A percentile compares a stretch with the other conserved stretches of the same genome.
phyloP scores from a whole-genome alignment of 1,140 invertebrate species.

The Chionoecetes opilio region DNA sequence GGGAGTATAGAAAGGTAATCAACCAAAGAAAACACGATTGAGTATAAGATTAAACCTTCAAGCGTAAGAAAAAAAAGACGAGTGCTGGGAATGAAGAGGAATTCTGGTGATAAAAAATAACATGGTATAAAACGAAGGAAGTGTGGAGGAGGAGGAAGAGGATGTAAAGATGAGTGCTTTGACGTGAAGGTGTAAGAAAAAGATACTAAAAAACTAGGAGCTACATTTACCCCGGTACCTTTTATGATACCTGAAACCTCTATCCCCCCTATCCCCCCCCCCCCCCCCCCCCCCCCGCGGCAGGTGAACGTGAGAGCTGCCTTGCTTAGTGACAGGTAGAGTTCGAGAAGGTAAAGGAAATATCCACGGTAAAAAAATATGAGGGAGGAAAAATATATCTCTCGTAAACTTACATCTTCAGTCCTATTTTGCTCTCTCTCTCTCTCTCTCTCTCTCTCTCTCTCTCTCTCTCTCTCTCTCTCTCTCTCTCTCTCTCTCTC shows the following conservation, averaged over 20 bases:
- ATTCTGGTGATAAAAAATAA: not conserved
- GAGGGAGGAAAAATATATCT: too few relatives aligned
- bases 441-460: conserved; percentile 48
- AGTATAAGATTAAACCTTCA: not conserved
- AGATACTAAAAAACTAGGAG: too few relatives aligned
- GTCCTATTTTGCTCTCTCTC: not conserved
- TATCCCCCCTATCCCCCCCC: too few relatives aligned
- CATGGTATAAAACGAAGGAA: not conserved
- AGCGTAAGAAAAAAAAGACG: not conserved
- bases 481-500: not conserved
- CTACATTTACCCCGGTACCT: too few relatives aligned
- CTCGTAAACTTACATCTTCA: not conserved
- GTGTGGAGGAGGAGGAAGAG: not conserved
- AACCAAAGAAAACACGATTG: not conserved
- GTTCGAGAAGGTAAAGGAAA: not conserved
- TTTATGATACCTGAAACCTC: too few relatives aligned
- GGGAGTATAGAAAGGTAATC: too few relatives aligned
- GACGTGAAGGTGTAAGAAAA: too few relatives aligned
- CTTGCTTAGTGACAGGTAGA: not conserved
- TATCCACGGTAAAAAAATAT: too few relatives aligned
- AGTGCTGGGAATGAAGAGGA: too few relatives aligned
- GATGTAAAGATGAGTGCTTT: not conserved
- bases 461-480: conserved; percentile 32
- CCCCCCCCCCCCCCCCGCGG: too few relatives aligned
- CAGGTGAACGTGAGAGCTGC: not conserved